A percentile compares a stretch with the other conserved stretches of the same genome.
These are phyloP conservation scores for Erethizon dorsatum DNA, from an alignment of 2,797 vertebrate species.

Conservation along the genomic window DNA sequence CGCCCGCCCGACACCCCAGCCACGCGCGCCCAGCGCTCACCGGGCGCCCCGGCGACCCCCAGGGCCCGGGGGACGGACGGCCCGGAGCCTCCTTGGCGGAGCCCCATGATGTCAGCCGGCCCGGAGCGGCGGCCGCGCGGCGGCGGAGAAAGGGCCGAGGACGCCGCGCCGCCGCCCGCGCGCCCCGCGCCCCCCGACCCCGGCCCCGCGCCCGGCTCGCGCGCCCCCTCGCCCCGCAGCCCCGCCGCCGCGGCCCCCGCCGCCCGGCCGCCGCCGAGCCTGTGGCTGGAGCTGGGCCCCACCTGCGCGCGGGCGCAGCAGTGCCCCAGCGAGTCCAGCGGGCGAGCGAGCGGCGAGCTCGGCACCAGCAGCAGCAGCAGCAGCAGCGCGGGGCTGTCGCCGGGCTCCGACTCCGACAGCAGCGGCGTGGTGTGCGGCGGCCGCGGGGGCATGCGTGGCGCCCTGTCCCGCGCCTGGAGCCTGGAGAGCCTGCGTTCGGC, in stretches of 20 bases:
- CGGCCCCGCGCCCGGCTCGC: constrained; percentile 70
- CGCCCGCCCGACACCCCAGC: neutral
- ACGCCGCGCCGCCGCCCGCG: constrained; percentile 78
- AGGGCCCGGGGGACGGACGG: constrained; percentile 33
- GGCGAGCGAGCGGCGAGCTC: constrained; percentile 93
- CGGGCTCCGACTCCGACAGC: constrained; percentile 95
- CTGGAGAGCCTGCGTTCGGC: constrained; percentile 97
- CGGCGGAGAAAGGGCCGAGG: constrained; percentile 79
- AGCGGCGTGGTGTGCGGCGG: constrained; percentile 93
- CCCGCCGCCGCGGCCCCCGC: constrained; percentile 46
- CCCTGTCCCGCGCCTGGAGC: constrained; percentile 97
- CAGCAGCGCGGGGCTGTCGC: constrained; percentile 93
- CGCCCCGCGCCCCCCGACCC: constrained; percentile 75
- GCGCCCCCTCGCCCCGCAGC: constrained; percentile 82
- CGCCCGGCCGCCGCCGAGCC: constrained; percentile 82
- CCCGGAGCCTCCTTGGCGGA: constrained; percentile 91
- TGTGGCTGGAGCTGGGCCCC: constrained; percentile 86
- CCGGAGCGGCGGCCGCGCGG: constrained; percentile 79
- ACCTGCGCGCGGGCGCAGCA: constrained; percentile 94
- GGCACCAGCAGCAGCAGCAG: constrained; percentile 92
- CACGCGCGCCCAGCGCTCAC: neutral
- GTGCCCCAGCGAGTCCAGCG: constrained; percentile 93
- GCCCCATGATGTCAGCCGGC: constrained; percentile 94
- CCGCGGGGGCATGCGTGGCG: constrained; percentile 92
- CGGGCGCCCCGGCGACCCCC: neutral